Conservation (phyloP, 2,888 invertebrate genomes). For the Dermolepida albohirtum region DNA sequence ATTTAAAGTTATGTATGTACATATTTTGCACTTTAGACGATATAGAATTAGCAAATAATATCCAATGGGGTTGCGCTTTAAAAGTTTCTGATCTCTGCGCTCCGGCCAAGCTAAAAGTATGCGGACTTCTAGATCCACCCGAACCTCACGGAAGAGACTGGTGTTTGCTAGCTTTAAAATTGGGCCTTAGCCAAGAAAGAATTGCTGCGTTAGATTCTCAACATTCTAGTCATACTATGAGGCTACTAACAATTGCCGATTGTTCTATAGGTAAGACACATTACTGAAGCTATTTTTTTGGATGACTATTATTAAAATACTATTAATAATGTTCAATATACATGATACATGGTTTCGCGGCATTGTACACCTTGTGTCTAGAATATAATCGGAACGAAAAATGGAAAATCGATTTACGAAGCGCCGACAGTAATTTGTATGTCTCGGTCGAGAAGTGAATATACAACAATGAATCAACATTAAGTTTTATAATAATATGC, state of each 20-base stretch:
- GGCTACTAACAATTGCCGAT: constrained; percentile 60
- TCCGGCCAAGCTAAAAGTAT: constrained; percentile 72
- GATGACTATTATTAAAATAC: too few relatives aligned
- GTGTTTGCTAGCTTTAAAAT: constrained; percentile 78
- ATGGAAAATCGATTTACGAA: too few relatives aligned
- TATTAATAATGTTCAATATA: too few relatives aligned
- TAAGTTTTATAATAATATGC: too few relatives aligned
- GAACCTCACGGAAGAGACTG: constrained; percentile 81
- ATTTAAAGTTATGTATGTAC: not conserved
- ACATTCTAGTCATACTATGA: constrained; percentile 63
- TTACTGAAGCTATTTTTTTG: too few relatives aligned
- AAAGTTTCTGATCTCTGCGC: constrained; percentile 72
- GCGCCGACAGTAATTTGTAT: too few relatives aligned
- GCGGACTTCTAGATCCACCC: constrained; percentile 78
- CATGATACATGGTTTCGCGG: too few relatives aligned
- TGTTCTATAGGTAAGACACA: constrained; percentile 63
- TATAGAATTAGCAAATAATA: constrained; percentile 57
- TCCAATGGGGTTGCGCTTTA: constrained; percentile 70
- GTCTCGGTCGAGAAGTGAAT: too few relatives aligned
- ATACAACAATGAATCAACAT: too few relatives aligned
- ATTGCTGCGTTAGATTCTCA: constrained; percentile 64
- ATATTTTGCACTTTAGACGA: constrained; percentile 55
- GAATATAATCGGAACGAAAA: too few relatives aligned
- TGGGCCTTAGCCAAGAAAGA: constrained; percentile 67
- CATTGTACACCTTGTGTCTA: too few relatives aligned